Percentiles rank a stretch among this genome's conserved stretches.
phyloP scores from a whole-genome alignment of 2,888 invertebrate genomes.

The Aleiodes testaceus region DNA sequence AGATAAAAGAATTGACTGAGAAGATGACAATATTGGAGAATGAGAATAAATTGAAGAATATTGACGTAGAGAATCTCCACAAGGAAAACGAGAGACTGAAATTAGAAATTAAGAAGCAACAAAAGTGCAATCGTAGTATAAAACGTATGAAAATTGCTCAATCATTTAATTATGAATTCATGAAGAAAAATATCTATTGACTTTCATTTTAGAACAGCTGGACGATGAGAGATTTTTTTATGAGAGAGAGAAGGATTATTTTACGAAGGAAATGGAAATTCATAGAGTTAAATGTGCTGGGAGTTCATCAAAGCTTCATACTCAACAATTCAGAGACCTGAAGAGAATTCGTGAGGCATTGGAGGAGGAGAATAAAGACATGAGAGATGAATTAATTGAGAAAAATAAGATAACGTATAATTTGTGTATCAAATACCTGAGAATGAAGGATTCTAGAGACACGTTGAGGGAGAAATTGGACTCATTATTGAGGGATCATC shows the following conservation, averaged over 20 bases:
- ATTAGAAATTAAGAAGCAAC: slow-evolving; percentile 73
- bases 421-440: slow-evolving; percentile 61
- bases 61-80: slow-evolving; percentile 73
- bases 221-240: slow-evolving; percentile 76
- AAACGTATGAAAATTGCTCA: slow-evolving; percentile 61
- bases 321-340: slow-evolving; percentile 49
- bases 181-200: slow-evolving; percentile 34
- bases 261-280: slow-evolving; percentile 74
- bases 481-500: slow-evolving; percentile 57
- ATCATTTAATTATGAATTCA: not conserved
- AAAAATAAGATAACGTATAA: slow-evolving; percentile 59
- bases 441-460: slow-evolving; percentile 62
- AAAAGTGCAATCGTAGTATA: slow-evolving; percentile 73
- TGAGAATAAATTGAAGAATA: slow-evolving; percentile 74
- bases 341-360: slow-evolving; percentile 52
- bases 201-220: slow-evolving; percentile 72
- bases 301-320: slow-evolving; percentile 50
- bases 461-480: slow-evolving; percentile 57
- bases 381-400: slow-evolving; percentile 54
- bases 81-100: slow-evolving; percentile 75
- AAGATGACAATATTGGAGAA: slow-evolving; percentile 72
- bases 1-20: slow-evolving; percentile 73
- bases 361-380: slow-evolving; percentile 56
- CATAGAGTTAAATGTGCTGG: slow-evolving; percentile 61
- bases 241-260: slow-evolving; percentile 75